These are phyloP conservation scores for Lutjanus erythropterus DNA, from an alignment of 2,113 vertebrate species.

Conservation along the genomic window DNA sequence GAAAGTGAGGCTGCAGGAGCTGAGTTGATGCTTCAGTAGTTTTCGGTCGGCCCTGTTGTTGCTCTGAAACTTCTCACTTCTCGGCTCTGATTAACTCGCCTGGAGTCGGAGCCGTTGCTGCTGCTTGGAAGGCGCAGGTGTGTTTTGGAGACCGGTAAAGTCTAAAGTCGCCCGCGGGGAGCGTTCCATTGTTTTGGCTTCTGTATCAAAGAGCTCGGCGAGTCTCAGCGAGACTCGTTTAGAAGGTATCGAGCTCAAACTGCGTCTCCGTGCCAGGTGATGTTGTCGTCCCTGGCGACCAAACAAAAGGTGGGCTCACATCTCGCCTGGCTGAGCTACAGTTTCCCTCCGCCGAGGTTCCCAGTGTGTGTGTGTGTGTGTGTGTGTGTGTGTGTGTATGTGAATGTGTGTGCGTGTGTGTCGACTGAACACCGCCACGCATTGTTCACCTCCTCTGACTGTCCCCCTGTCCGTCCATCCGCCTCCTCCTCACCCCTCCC, in stretches of 20 bases:
- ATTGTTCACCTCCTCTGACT: slow-evolving; percentile 60
- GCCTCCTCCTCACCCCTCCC: slow-evolving; percentile 2
- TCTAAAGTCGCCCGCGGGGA: slow-evolving; percentile 52
- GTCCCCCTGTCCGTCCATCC: slow-evolving; percentile 54
- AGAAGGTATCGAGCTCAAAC: slow-evolving; percentile 44
- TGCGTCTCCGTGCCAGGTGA: slow-evolving; percentile 62
- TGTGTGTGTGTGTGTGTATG: slow-evolving; percentile 42
- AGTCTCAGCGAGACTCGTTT: slow-evolving; percentile 68
- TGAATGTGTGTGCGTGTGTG: slow-evolving; percentile 36
- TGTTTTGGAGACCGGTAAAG: slow-evolving; percentile 50
- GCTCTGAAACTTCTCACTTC: slow-evolving; percentile 30
- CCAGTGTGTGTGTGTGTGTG: slow-evolving; percentile 36
- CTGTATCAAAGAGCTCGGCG: slow-evolving; percentile 60
- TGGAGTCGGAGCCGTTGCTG: slow-evolving; percentile 36
- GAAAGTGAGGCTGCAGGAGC: slow-evolving; percentile 32
- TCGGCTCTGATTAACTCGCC: slow-evolving; percentile 41
- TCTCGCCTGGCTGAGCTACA: slow-evolving; percentile 60
- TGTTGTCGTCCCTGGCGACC: slow-evolving; percentile 60
- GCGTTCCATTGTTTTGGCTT: slow-evolving; percentile 61
- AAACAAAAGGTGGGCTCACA: slow-evolving; percentile 66
- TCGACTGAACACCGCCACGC: slow-evolving; percentile 49
- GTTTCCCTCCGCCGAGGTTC: slow-evolving; percentile 40
- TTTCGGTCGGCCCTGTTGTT: slow-evolving; percentile 14
- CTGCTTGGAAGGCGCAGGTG: slow-evolving; percentile 62
- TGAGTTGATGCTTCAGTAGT: slow-evolving; percentile 16